Conservation (phyloP, 2,888 invertebrate genomes). For the Macaria liturata region DNA sequence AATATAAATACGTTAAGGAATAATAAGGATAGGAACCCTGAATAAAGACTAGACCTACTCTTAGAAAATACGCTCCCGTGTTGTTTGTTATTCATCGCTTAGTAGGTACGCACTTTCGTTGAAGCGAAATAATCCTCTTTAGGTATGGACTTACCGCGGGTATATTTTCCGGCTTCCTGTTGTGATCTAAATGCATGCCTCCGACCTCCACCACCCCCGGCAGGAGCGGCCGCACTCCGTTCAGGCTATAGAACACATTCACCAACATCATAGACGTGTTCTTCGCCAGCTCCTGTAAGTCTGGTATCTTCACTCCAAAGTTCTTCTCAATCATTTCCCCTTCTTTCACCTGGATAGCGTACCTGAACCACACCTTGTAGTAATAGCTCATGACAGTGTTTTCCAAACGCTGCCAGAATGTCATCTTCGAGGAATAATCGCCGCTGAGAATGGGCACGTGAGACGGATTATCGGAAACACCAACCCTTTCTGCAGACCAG, state of each 20-base stretch:
- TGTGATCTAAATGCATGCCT: slow-evolving; percentile 81
- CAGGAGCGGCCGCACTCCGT: slow-evolving; percentile 80
- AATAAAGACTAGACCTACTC: too few relatives aligned
- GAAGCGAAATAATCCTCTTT: too few relatives aligned
- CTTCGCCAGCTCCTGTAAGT: slow-evolving; percentile 76
- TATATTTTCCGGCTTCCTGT: slow-evolving; percentile 55
- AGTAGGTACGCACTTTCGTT: too few relatives aligned
- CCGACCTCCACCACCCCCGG: slow-evolving; percentile 85
- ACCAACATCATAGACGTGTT: slow-evolving; percentile 81
- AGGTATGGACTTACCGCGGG: slow-evolving; percentile 61
- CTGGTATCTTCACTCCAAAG: slow-evolving; percentile 74
- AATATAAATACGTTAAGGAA: too few relatives aligned
- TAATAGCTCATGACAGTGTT: slow-evolving; percentile 57
- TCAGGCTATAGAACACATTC: slow-evolving; percentile 85
- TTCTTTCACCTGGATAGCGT: slow-evolving; percentile 58
- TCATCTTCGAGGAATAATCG: slow-evolving; percentile 72
- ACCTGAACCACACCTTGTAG: slow-evolving; percentile 61
- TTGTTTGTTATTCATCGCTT: too few relatives aligned
- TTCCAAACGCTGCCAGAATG: slow-evolving; percentile 73
- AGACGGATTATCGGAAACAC: slow-evolving; percentile 74
- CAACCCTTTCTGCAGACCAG: slow-evolving; percentile 75
- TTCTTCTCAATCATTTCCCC: slow-evolving; percentile 66
- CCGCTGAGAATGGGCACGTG: slow-evolving; percentile 81
- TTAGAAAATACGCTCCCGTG: too few relatives aligned
- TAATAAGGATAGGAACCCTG: too few relatives aligned